These are phyloP conservation scores for Agrotis exclamationis DNA, from an alignment of 2,888 invertebrate species.

Conservation along the genomic window DNA sequence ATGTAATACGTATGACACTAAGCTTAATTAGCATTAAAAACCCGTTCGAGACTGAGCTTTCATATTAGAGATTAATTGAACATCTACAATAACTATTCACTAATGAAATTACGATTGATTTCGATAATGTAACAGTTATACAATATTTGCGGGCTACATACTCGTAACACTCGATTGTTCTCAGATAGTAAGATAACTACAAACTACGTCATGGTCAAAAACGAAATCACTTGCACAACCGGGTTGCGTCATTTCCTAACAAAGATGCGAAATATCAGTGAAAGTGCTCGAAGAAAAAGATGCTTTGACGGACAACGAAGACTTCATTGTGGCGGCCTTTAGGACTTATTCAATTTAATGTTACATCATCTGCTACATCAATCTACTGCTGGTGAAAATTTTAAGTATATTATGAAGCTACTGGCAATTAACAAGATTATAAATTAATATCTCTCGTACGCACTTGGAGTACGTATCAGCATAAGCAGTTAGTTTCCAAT, in stretches of 20 bases:
- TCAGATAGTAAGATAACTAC: conserved; percentile 33
- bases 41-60: conserved; percentile 38
- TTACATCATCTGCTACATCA: conserved; percentile 6
- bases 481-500: conserved; percentile 84
- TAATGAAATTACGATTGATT: conserved; percentile 27
- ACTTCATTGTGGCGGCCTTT: conserved; percentile 30
- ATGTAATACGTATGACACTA: conserved; percentile 27
- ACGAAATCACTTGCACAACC: conserved; percentile 75
- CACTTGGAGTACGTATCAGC: conserved; percentile 68
- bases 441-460: conserved; percentile 68
- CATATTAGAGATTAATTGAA: conserved; percentile 35
- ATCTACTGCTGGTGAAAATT: neutral
- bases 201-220: conserved; percentile 64
- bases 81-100: conserved; percentile 5
- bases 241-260: conserved; percentile 77
- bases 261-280: conserved; percentile 83
- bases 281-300: conserved; percentile 79
- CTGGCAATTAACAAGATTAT: conserved; percentile 16
- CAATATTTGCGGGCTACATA: conserved; percentile 15
- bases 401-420: neutral
- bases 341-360: conserved; percentile 20
- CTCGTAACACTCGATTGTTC: conserved; percentile 34
- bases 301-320: conserved; percentile 75
- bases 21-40: conserved; percentile 38
- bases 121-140: conserved; percentile 16